Conservation (phyloP, 2,113 vertebrate genomes). For the Coptodon bakossiorum region DNA sequence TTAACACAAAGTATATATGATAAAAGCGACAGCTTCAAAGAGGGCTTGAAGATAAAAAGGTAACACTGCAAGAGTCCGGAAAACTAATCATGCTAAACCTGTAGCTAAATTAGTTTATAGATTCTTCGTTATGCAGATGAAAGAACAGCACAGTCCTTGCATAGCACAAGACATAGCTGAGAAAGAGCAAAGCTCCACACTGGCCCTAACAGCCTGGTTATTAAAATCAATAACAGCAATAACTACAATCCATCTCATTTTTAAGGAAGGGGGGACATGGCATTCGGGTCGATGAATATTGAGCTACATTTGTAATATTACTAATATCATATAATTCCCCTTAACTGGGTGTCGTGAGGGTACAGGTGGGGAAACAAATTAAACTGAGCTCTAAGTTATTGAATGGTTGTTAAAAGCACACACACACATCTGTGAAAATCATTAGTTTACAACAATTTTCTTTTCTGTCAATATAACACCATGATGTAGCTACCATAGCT, state of each 20-base stretch:
- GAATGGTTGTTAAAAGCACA: constrained; percentile 11
- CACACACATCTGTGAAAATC: not conserved
- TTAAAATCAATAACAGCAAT: constrained; percentile 76
- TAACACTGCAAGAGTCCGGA: not conserved
- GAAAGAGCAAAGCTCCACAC: constrained; percentile 1
- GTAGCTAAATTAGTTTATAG: constrained; percentile 48
- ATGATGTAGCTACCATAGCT: not conserved
- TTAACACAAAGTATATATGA: rapidly evolving
- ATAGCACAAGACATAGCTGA: not conserved
- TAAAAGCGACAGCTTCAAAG: not conserved
- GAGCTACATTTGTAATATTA: constrained; percentile 70
- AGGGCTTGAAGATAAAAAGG: not conserved
- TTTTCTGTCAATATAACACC: not conserved
- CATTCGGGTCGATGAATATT: constrained; percentile 57
- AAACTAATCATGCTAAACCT: constrained; percentile 38
- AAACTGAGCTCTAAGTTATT: constrained; percentile 1
- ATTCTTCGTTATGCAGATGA: constrained; percentile 26
- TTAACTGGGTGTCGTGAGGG: constrained; percentile 24
- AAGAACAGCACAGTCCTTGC: not conserved
- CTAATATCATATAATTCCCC: constrained; percentile 61
- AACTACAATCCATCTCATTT: constrained; percentile 68
- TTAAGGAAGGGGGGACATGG: constrained; percentile 41
- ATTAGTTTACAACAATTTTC: not conserved
- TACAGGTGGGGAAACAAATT: constrained; percentile 32
- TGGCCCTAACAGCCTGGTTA: constrained; percentile 57